These are phyloP conservation scores for Echinarachnius parma DNA, from an alignment of 53 echinoderm and acorn worm species.

Conservation along the genomic window DNA sequence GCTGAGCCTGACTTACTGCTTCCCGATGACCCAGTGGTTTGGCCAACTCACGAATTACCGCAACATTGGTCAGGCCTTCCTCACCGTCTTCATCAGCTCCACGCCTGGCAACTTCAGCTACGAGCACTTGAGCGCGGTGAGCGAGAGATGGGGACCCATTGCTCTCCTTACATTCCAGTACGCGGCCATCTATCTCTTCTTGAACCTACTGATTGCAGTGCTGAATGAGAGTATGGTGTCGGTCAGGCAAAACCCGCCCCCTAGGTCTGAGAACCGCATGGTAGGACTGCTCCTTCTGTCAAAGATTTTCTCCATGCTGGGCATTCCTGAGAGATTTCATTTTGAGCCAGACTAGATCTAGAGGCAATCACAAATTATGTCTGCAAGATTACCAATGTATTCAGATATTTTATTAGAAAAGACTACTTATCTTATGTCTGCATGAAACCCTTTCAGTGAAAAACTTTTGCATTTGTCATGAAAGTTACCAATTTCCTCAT, in stretches of 20 bases:
- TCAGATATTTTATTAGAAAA: too few relatives aligned
- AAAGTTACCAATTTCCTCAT: too few relatives aligned
- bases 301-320: slow-evolving; percentile 78
- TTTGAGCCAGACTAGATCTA: slow-evolving; percentile 1
- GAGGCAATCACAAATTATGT: too few relatives aligned
- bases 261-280: slow-evolving; percentile 65
- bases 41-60: slow-evolving; percentile 53
- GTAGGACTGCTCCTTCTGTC: slow-evolving; percentile 61
- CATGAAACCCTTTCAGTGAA: too few relatives aligned
- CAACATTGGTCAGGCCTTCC: slow-evolving; percentile 44
- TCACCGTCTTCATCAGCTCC: slow-evolving; percentile 61
- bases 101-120: slow-evolving; percentile 71
- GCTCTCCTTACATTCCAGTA: slow-evolving; percentile 56
- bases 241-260: slow-evolving; percentile 54
- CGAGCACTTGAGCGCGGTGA: slow-evolving; percentile 30
- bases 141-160: slow-evolving; percentile 42
- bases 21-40: slow-evolving; percentile 54
- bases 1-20: slow-evolving; percentile 50
- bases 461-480: too few relatives aligned
- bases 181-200: slow-evolving; percentile 36
- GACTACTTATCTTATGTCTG: too few relatives aligned
- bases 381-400: too few relatives aligned
- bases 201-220: slow-evolving; percentile 69
- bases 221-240: slow-evolving; percentile 58
- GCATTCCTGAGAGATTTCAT: slow-evolving; percentile 53